A percentile compares a stretch with the other conserved stretches of the same genome.
Conservation (phyloP, 1,140 invertebrate species). For the Spodoptera frugiperda region DNA sequence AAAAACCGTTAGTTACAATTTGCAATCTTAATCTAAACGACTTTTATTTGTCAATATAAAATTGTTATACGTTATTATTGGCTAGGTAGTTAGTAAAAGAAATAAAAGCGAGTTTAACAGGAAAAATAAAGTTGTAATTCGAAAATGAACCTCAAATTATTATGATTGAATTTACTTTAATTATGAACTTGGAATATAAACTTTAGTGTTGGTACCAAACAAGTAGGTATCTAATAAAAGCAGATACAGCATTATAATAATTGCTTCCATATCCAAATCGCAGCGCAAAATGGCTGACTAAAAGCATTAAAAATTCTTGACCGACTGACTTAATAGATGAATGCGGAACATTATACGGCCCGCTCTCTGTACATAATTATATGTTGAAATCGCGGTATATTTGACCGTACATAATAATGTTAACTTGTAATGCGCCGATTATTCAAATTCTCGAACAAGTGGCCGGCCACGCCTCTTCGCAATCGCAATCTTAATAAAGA, state of each 20-base stretch:
- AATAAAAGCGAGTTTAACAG: neutral
- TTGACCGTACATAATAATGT: conserved; percentile 64
- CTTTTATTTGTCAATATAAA: too few relatives aligned
- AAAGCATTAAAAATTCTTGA: conserved; percentile 50
- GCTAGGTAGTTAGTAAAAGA: neutral
- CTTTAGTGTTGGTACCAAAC: neutral
- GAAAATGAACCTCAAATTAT: neutral
- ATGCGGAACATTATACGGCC: conserved; percentile 53
- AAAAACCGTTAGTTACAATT: too few relatives aligned
- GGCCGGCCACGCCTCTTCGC: conserved; percentile 77
- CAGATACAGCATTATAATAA: conserved; percentile 4
- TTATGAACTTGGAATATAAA: conserved; percentile 16
- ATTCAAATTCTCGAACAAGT: conserved; percentile 81
- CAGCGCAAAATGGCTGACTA: conserved; percentile 31
- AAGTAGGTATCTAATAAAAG: conserved; percentile 22
- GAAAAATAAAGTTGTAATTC: neutral
- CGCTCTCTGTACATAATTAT: conserved; percentile 55
- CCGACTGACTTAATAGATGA: conserved; percentile 55
- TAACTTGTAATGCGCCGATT: conserved; percentile 75
- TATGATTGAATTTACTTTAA: neutral
- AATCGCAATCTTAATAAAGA: conserved; percentile 85
- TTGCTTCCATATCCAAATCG: conserved; percentile 38
- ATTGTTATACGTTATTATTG: too few relatives aligned
- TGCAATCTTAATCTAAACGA: too few relatives aligned
- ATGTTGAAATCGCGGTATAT: conserved; percentile 56